phyloP scores from a whole-genome alignment of 2,113 vertebrate genomes.

The Pedionomus torquatus region DNA sequence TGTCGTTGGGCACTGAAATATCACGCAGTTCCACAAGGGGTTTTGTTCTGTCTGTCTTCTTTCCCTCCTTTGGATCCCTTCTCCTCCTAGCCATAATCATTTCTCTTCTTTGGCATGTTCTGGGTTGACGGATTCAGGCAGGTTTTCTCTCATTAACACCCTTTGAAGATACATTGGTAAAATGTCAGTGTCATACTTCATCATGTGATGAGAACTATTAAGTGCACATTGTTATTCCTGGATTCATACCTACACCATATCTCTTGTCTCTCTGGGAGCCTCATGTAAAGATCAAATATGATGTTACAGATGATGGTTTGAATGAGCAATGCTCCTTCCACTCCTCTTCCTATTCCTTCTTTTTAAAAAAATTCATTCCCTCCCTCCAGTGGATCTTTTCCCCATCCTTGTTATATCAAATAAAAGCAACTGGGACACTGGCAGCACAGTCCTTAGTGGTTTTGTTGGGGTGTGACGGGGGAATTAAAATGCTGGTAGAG shows the following conservation, averaged over 20 bases:
- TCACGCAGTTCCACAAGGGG: rapidly evolving
- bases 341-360: not conserved
- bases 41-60: not conserved
- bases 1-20: rapidly evolving
- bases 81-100: rapidly evolving
- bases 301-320: not conserved
- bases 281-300: not conserved
- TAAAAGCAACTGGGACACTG: not conserved
- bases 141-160: not conserved
- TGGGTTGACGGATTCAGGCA: not conserved
- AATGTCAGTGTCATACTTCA: not conserved
- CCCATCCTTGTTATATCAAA: not conserved
- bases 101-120: not conserved
- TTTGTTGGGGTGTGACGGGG: not conserved
- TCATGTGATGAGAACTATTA: not conserved
- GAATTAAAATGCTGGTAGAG: not conserved
- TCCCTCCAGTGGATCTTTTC: not conserved
- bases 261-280: not conserved
- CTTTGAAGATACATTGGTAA: not conserved
- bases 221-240: conserved; percentile 6
- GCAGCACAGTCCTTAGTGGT: rapidly evolving
- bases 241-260: not conserved
- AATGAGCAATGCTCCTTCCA: not conserved
- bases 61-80: not conserved
- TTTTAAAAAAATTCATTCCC: not conserved